phyloP scores from a whole-genome alignment of 2,113 vertebrate species.

The Kobus ellipsiprymnus region DNA sequence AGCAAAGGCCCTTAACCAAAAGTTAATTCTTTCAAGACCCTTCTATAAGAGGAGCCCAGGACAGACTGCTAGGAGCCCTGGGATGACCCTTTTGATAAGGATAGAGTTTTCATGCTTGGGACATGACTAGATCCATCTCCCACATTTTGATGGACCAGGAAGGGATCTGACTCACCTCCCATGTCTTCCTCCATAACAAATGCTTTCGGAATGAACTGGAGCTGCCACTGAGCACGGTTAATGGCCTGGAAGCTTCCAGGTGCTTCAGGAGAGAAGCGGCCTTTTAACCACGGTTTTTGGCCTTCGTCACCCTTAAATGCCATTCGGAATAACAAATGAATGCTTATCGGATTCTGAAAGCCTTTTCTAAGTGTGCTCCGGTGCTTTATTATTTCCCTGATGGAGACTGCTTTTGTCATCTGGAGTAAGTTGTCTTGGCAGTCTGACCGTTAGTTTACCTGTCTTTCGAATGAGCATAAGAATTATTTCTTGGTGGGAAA shows the following conservation, averaged over 20 bases:
- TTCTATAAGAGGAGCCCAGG: not conserved
- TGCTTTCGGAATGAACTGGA: not conserved
- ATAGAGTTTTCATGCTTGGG: not conserved
- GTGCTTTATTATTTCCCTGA: not conserved
- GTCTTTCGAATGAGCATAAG: slow-evolving; percentile 36
- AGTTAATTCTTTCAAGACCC: not conserved
- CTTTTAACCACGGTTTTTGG: not conserved
- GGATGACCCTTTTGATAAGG: not conserved
- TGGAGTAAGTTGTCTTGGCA: not conserved
- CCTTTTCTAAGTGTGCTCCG: not conserved
- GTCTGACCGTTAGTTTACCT: not conserved
- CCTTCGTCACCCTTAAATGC: not conserved
- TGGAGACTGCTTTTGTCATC: not conserved
- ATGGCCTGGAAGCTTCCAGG: not conserved
- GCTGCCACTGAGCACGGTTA: not conserved
- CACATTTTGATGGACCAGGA: not conserved
- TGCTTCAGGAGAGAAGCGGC: not conserved
- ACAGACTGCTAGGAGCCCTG: not conserved
- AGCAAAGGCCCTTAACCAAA: not conserved
- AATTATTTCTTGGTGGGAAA: slow-evolving; percentile 39
- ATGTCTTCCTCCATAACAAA: not conserved
- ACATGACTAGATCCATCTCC: not conserved
- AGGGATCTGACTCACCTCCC: not conserved
- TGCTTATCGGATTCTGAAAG: not conserved
- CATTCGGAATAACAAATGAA: not conserved